These are phyloP conservation scores for Syngnathus scovelli DNA, from an alignment of 2,113 vertebrate species.

Conservation along the genomic window DNA sequence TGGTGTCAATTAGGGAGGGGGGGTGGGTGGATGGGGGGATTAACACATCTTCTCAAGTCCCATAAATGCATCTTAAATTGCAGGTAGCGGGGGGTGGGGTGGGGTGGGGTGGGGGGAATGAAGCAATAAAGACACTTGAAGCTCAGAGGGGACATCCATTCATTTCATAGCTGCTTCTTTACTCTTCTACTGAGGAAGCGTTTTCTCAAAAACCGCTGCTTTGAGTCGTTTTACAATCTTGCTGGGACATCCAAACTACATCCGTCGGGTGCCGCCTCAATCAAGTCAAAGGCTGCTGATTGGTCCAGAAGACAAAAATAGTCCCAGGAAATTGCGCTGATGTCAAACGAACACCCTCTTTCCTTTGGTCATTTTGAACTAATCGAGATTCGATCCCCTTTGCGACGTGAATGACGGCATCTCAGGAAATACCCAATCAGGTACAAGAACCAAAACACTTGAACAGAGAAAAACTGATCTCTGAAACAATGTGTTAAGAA, in stretches of 20 bases:
- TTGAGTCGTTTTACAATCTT: not conserved
- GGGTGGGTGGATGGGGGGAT: too few species aligned
- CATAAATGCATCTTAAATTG: slow-evolving; percentile 38
- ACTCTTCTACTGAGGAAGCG: not conserved
- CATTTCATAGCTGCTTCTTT: not conserved
- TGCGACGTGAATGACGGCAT: slow-evolving; percentile 7
- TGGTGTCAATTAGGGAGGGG: slow-evolving; percentile 46
- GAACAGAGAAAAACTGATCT: slow-evolving; percentile 15
- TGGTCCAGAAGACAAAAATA: slow-evolving; percentile 12
- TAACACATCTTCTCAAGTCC: slow-evolving; percentile 29
- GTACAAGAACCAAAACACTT: slow-evolving; percentile 5
- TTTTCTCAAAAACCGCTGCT: not conserved
- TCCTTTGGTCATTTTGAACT: slow-evolving; percentile 18
- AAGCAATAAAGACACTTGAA: slow-evolving; percentile 43
- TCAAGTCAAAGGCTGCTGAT: not conserved
- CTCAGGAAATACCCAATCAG: slow-evolving; percentile 39
- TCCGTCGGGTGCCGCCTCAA: not conserved
- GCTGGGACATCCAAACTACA: not conserved
- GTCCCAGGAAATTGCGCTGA: slow-evolving; percentile 7
- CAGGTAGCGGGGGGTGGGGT: slow-evolving; percentile 10
- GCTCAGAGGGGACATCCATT: slow-evolving; percentile 11
- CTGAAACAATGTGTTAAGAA: slow-evolving; percentile 50
- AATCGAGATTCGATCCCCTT: slow-evolving; percentile 16
- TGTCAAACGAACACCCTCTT: not conserved
- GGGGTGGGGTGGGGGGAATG: slow-evolving; percentile 4